These are phyloP conservation scores for Serranus cabrilla DNA, from an alignment of 2,797 vertebrate genomes.

Conservation along the genomic window DNA sequence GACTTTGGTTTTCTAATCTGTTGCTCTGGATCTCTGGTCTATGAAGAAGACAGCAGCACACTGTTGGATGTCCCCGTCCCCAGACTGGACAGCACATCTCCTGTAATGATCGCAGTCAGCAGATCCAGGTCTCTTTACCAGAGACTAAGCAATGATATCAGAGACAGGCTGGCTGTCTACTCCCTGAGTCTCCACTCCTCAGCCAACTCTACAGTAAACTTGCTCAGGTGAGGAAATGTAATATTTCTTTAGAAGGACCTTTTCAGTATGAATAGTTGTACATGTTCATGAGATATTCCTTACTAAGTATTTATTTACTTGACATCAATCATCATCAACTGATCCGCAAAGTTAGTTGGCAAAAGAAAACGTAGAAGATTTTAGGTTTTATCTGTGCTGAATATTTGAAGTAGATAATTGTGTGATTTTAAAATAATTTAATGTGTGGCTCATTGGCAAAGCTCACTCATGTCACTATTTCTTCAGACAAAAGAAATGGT, in stretches of 20 bases:
- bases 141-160: slow-evolving; percentile 59
- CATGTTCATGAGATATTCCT: neutral
- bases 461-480: neutral
- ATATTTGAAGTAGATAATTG: neutral
- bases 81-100: slow-evolving; percentile 16
- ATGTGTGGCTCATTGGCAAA: neutral
- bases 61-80: slow-evolving; percentile 18
- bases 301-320: too few species aligned
- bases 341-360: neutral
- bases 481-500: neutral
- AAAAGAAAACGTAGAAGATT: neutral
- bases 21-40: slow-evolving; percentile 20
- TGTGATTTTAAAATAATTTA: neutral
- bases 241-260: neutral
- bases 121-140: slow-evolving; percentile 70
- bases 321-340: neutral
- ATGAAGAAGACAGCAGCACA: slow-evolving; percentile 33
- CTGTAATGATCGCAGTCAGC: slow-evolving; percentile 63
- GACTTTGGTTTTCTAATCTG: slow-evolving; percentile 24
- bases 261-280: too few species aligned
- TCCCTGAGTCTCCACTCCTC: slow-evolving; percentile 20
- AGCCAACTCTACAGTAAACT: slow-evolving; percentile 31
- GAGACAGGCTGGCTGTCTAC: slow-evolving; percentile 47
- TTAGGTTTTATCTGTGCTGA: neutral
- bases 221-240: slow-evolving; percentile 66